Evolutionary conservation across 2,797 vertebrate genomes (phyloP).

Genomic region (Loris lydekkerianus): DNA sequence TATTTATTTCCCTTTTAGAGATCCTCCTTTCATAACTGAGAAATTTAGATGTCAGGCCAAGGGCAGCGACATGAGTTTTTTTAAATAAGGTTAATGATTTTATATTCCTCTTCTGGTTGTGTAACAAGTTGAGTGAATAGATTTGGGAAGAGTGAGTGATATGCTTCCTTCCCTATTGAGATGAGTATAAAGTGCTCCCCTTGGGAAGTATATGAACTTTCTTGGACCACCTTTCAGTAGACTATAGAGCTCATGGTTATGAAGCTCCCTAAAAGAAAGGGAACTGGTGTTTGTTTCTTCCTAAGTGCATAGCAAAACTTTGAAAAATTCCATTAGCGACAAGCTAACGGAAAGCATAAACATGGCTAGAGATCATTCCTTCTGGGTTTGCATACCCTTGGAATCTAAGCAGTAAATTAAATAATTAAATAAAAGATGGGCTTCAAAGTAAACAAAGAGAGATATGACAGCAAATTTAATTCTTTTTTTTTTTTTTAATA

Average conservation of each 20-base stretch:
- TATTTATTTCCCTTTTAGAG: slow-evolving; percentile 6
- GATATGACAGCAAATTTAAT: not conserved
- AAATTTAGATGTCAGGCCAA: not conserved
- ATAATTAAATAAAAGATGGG: slow-evolving; percentile 6
- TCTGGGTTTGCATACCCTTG: not conserved
- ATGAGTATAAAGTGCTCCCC: slow-evolving; percentile 21
- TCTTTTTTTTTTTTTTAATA: not conserved
- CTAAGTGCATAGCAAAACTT: not conserved
- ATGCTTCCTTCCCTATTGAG: not conserved
- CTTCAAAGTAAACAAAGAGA: slow-evolving; percentile 38
- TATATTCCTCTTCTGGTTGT: slow-evolving; percentile 19
- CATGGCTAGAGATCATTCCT: not conserved
- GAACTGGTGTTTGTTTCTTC: not conserved
- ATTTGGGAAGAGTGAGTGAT: not conserved
- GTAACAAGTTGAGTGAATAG: not conserved
- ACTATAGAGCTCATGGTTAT: not conserved
- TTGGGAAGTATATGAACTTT: not conserved
- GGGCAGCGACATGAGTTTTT: not conserved
- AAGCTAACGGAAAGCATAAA: not conserved
- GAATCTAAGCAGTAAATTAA: not conserved
- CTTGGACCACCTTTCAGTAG: not conserved
- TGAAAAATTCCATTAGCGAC: slow-evolving; percentile 12
- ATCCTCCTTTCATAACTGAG: not conserved
- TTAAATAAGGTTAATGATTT: not conserved
- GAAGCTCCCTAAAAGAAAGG: not conserved